These are phyloP conservation scores for Cichlasoma orientale DNA, from an alignment of 2,797 vertebrate species.

Conservation along the genomic window DNA sequence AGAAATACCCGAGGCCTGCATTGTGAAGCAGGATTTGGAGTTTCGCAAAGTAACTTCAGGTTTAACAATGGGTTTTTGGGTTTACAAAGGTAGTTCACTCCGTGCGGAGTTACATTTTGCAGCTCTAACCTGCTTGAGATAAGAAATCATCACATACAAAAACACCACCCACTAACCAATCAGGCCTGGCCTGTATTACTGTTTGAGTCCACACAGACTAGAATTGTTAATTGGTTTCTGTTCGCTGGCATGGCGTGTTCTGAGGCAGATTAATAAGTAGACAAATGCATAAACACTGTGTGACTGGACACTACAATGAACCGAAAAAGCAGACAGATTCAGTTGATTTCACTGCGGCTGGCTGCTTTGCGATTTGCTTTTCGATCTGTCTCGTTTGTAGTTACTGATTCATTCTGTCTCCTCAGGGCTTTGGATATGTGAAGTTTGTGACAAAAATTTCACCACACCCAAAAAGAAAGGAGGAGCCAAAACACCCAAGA, in stretches of 20 bases:
- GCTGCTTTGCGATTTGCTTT: background rate
- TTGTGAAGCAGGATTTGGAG: background rate
- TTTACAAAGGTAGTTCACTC: background rate
- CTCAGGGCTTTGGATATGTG: constrained; percentile 97
- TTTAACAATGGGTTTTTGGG: background rate
- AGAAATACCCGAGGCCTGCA: background rate
- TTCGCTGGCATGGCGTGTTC: too few species aligned
- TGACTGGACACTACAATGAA: too few species aligned
- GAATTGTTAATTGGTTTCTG: too few species aligned
- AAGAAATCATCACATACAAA: background rate
- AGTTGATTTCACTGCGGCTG: background rate
- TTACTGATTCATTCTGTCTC: constrained; percentile 39
- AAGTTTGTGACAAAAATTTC: constrained; percentile 90
- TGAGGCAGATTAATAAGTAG: too few species aligned
- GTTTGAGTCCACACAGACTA: too few species aligned
- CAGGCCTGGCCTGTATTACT: too few species aligned
- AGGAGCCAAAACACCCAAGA: constrained; percentile 89
- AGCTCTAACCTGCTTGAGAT: too few species aligned
- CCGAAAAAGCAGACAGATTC: too few species aligned
- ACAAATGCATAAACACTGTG: too few species aligned
- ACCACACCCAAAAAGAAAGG: constrained; percentile 91
- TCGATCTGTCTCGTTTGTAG: background rate
- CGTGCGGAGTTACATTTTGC: too few species aligned
- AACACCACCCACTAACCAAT: background rate
- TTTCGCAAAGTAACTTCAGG: too few species aligned